phyloP scores from a whole-genome alignment of 2,888 invertebrate species.

The Beris morrisii region DNA sequence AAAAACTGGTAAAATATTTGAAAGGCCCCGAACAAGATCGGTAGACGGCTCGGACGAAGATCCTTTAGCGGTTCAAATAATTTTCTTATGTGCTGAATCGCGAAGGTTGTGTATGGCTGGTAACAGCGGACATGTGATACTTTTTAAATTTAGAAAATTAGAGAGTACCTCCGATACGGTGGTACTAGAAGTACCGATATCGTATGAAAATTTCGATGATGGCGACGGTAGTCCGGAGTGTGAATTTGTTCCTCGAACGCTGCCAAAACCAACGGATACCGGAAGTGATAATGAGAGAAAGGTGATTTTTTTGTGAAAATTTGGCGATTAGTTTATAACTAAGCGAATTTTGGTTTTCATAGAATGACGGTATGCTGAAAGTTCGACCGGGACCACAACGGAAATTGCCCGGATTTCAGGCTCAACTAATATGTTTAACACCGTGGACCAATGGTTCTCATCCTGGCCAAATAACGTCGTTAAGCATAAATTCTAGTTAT shows the following conservation, averaged over 20 bases:
- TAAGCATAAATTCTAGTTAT: slow-evolving; percentile 94
- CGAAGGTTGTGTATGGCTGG: slow-evolving; percentile 85
- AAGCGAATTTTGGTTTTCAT: slow-evolving; percentile 25
- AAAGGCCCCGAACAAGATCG: slow-evolving; percentile 64
- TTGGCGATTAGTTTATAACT: neutral
- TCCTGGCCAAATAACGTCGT: slow-evolving; percentile 82
- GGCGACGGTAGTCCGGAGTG: slow-evolving; percentile 79
- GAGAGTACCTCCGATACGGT: slow-evolving; percentile 82
- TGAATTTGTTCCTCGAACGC: slow-evolving; percentile 67
- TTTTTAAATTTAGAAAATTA: slow-evolving; percentile 93
- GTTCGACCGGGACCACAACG: slow-evolving; percentile 78
- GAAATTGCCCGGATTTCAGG: slow-evolving; percentile 95
- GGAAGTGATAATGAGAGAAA: slow-evolving; percentile 56
- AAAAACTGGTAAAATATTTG: slow-evolving; percentile 84
- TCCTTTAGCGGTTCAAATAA: slow-evolving; percentile 86
- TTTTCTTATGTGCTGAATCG: slow-evolving; percentile 92
- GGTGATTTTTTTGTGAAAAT: slow-evolving; percentile 47
- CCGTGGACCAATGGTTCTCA: slow-evolving; percentile 76
- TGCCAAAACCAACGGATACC: slow-evolving; percentile 53
- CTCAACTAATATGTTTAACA: slow-evolving; percentile 91
- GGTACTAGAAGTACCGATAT: slow-evolving; percentile 83
- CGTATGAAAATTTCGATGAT: slow-evolving; percentile 80
- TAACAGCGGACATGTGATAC: slow-evolving; percentile 88
- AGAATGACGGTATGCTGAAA: slow-evolving; percentile 61
- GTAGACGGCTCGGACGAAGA: slow-evolving; percentile 73